Base-by-base conservation (phyloP, 2,797 vertebrate species). In the Gadopsis marmoratus region DNA sequence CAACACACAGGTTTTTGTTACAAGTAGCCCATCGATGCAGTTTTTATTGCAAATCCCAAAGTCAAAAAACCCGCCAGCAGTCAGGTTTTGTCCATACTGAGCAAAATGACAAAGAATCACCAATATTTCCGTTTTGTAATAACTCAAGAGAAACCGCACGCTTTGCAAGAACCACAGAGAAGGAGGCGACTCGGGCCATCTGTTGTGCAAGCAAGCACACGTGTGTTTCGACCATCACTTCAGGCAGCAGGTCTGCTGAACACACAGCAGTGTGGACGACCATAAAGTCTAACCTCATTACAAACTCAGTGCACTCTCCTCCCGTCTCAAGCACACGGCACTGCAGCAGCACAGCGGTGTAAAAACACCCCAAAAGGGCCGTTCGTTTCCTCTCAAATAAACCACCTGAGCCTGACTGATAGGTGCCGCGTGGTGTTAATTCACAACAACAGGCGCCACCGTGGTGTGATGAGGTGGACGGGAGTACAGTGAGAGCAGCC, bases 391-490 rank as follows among this genome's bases (percentile, higher is more conserved):
- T 88, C 82, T 78, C 86, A 91, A 91, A 94, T 74, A 90, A 91
- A 91, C 82, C 84, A 90, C 86, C 91, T 90, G 84, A 89, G 89
- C 88, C 76, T 81, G 88, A 88, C 89, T 86, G 92, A 92, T 87
- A 89, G 90, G 83, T 92, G 91, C 85, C 73, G 84, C 63, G 55
- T 58, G 82, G 88, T 88, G 90, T 90, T 90, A 73, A 89, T 92
- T 94, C 87, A 86, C 80, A 85, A 89, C 82, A 86, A 92, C 85
- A 86, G 83, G 79, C 78, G 54, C 58, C 88, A 78, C 77, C 3
- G 65, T 84, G 64, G 85, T 88, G 89, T 82, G 90, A 92, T 55
- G 21, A 60, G 79, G 72, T 71, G 65, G 78, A 76, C 54, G 71
- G 65, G 53, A 89, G 55, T 66, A 74, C 67, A 74, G 82, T 64